Conservation (phyloP, 1,140 invertebrate genomes). For the Euglossa dilemma region DNA sequence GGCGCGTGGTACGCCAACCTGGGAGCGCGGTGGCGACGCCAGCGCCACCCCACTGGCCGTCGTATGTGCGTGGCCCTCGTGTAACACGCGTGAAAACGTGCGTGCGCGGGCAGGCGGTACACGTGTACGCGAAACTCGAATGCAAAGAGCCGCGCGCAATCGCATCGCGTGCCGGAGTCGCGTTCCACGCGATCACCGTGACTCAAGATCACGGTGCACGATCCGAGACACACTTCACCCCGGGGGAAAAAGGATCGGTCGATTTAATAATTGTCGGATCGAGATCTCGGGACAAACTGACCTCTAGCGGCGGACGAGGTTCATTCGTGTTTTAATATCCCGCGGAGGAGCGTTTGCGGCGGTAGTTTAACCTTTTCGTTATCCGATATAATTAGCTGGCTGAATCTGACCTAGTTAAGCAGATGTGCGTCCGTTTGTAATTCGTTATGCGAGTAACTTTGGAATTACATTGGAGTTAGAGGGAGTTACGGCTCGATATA, state of each 20-base stretch:
- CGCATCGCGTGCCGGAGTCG: conserved; percentile 1
- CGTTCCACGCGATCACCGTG: conserved; percentile 10
- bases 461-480: no score
- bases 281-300: background rate
- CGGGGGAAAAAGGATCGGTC: background rate
- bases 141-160: conserved; percentile 6
- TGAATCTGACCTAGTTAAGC: no score
- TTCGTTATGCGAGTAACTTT: no score
- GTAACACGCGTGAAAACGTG: background rate
- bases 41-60: background rate
- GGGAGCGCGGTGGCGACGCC: background rate
- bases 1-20: background rate
- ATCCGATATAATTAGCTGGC: no score
- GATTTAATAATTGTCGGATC: conserved; percentile 11
- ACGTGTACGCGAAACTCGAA: conserved; percentile 13
- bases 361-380: no score
- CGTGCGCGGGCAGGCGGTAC: background rate
- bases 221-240: background rate
- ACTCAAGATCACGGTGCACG: conserved; percentile 9
- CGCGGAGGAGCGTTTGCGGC: no score
- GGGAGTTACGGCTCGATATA: no score
- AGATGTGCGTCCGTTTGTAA: no score
- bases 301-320: no score
- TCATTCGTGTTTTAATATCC: no score
- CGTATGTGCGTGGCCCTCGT: background rate